Evolutionary conservation across 2,888 invertebrate genomes (phyloP), one percentile per base, ranked within the genome.

Genomic region (Tetramorium bicarinatum): DNA sequence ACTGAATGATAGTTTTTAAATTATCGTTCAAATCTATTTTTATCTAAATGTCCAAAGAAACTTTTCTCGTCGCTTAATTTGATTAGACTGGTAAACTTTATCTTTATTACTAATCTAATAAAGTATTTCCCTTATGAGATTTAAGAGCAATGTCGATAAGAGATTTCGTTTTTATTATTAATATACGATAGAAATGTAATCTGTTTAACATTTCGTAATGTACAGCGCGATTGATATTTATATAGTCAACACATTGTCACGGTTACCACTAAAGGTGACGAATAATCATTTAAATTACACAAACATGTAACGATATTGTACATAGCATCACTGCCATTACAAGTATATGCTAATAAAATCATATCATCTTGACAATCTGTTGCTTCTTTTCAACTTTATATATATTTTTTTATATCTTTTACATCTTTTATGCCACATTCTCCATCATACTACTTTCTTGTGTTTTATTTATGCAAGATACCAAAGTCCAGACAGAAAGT

Each of bases 151-250:
- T n/a, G 11, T 59, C 56, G 3, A 7, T 7, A 59, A 74, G 18
- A 25, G 44, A 66, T 3, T 3, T 64, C 7, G 21, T 18, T 66
- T 47, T 49, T 66, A 29, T 52, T 13, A 11, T 49, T 66, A 67
- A 25, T 67, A 2, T 76, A 76, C 8, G 2, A 52, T 76, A 38
- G 41, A 76, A 41, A 38, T 41, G 13, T 44, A 47, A 61, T 61
- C 18, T 67, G 18, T 59, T 25, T 75, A 38, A 66, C 49, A 52
- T 67, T 76, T 76, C 49, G 25, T 76, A 64, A 52, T 76, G 66
- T 67, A 76, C 41, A 67, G 66, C 38, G 67, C 67, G 38, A 76
- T 66, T 11, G 49, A 25, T 76, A 76, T 75, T 62, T 47, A 75
- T 25, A 67, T 66, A 52, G 13, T 38, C 49, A 76, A 38, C 1